Base-by-base conservation (phyloP, 2,113 vertebrate genomes). In the Raphicerus campestris region DNA sequence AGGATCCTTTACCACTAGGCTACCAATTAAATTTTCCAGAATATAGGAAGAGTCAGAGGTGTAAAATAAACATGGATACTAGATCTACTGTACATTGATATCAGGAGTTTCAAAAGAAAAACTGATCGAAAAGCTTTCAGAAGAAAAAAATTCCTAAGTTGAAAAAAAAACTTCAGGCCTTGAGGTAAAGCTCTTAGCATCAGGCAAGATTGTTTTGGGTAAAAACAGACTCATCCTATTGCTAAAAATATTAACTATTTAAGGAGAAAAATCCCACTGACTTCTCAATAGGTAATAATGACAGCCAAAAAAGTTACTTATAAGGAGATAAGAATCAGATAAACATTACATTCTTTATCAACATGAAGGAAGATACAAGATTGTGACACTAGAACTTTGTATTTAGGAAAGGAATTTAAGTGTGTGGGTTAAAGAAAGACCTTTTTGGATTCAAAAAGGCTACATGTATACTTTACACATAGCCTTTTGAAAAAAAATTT, bases 221-320 rank as follows among this genome's bases (percentile, higher is more conserved):
- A 3, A 45, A 9, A 30, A 42, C 22, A n/a, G 39, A 30, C 8
- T 56, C 53, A 80, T 94, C 19, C 49, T 85, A 10, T 81, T 90
- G 58, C 45, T 94, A 86, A 91, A 89, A 85, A 70, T 73, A 63
- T 93, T 86, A 87, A 94, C 17, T 97, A 85, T 66, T 97, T 47
- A 84, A 89, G 89, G 73, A 93, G 77, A 89, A 96, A 91, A 55
- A 81, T 17, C 14, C 20, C 42, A 39, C 28, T 66, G 58, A 91
- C n/a, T 93, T 93, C 45, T 96, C 15, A 84, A 10, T 66, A 86
- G 60, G 58, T 47, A 70, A 47, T 81, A 96, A 35, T 19, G 91
- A 39, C 10, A 81, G 58, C 47, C 32, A 19, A 75, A 94, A 94
- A 85, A 66, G 30, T 63, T 66, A 47, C 39, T 61, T 73, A 13